Conservation (phyloP, 1,140 invertebrate species). For the Drosophila teissieri region DNA sequence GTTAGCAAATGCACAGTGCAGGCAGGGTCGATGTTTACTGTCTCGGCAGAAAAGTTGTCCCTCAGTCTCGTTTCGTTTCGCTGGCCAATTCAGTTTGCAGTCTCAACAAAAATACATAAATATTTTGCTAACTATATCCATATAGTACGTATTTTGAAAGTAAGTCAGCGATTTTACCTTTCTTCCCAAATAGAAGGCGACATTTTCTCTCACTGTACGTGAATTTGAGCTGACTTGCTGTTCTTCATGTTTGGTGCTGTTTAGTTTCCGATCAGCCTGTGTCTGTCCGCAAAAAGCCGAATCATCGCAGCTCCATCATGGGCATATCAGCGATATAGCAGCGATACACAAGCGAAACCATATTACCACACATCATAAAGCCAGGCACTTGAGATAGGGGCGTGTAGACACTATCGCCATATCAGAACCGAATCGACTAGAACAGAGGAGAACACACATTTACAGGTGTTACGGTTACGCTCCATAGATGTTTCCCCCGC, state of each 20-base stretch:
- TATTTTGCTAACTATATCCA: no score
- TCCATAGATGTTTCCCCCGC: slow-evolving; percentile 1
- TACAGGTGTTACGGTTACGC: slow-evolving; percentile 20
- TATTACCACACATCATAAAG: slow-evolving; percentile 3
- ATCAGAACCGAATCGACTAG: slow-evolving; percentile 22
- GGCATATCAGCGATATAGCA: not conserved
- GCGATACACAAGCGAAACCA: not conserved
- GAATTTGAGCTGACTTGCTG: slow-evolving; percentile 11
- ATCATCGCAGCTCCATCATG: slow-evolving; percentile 1
- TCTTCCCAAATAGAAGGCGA: not conserved
- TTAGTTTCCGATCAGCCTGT: slow-evolving; percentile 2
- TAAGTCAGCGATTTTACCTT: no score
- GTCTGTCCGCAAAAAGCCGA: not conserved
- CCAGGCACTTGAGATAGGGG: slow-evolving; percentile 24
- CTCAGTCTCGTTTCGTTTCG: no score
- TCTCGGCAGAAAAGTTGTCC: not conserved
- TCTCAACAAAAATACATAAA: no score
- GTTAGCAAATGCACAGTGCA: slow-evolving; percentile 5
- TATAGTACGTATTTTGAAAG: no score
- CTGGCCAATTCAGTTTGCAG: no score
- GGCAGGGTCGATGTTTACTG: not conserved
- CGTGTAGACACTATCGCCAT: slow-evolving; percentile 2
- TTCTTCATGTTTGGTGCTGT: not conserved
- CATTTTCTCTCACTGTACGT: slow-evolving; percentile 3
- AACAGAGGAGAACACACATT: slow-evolving; percentile 12